phyloP scores from a whole-genome alignment of 2,113 vertebrate genomes.

The Camarhynchus parvulus region DNA sequence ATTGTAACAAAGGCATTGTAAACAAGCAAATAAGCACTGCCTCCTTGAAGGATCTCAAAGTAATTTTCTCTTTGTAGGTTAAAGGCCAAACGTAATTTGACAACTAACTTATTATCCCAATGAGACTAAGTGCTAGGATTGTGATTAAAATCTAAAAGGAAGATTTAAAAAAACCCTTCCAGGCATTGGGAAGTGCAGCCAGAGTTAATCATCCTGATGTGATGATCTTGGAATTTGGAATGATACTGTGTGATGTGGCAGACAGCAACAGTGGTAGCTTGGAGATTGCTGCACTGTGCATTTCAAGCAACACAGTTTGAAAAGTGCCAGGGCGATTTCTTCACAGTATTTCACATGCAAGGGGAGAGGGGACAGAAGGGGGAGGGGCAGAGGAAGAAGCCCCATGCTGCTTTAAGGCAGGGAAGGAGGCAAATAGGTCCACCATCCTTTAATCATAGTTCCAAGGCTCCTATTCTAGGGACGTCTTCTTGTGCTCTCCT shows the following conservation, averaged over 20 bases:
- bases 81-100: conserved; percentile 72
- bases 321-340: conserved; percentile 89
- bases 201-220: conserved; percentile 69
- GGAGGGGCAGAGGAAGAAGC: conserved; percentile 77
- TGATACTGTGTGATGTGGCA: conserved; percentile 78
- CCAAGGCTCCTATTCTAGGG: conserved; percentile 78
- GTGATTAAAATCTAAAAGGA: conserved; percentile 71
- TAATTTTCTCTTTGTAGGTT: conserved; percentile 64
- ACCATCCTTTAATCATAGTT: conserved; percentile 79
- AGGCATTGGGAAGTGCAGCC: conserved; percentile 77
- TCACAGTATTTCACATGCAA: conserved; percentile 98
- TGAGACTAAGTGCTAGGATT: conserved; percentile 73
- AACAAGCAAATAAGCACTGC: conserved; percentile 79
- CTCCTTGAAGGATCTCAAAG: conserved; percentile 71
- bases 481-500: conserved; percentile 84
- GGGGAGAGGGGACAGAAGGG: conserved; percentile 72
- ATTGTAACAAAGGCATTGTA: conserved; percentile 72
- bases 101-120: conserved; percentile 73
- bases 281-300: conserved; percentile 77
- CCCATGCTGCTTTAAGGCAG: conserved; percentile 98
- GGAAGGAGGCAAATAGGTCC: conserved; percentile 88
- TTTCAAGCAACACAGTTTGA: conserved; percentile 82
- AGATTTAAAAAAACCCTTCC: conserved; percentile 73
- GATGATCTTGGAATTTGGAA: conserved; percentile 80
- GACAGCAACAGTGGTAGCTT: conserved; percentile 69